These are phyloP conservation scores for Hoplostethus atlanticus DNA, from an alignment of 2,797 vertebrate genomes.

Conservation along the genomic window DNA sequence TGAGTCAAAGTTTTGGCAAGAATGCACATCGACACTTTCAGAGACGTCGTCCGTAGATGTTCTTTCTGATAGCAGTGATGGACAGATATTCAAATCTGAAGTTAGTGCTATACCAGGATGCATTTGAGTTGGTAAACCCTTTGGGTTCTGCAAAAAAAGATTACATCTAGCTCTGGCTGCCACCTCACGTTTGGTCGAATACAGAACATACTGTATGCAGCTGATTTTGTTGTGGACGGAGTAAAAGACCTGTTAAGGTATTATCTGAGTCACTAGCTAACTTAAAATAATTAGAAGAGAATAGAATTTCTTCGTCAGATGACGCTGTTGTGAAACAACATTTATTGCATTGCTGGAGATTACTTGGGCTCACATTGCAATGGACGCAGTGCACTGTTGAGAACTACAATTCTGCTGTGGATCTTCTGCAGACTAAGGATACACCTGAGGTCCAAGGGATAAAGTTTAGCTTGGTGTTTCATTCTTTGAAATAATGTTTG, in stretches of 20 bases:
- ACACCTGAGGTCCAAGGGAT: slow-evolving; percentile 6
- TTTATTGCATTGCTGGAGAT: slow-evolving; percentile 38
- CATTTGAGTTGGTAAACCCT: background rate
- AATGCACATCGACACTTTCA: too few relatives aligned
- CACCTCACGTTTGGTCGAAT: slow-evolving; percentile 30
- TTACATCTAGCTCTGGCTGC: background rate
- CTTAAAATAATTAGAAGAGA: slow-evolving; percentile 40
- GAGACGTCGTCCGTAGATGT: too few relatives aligned
- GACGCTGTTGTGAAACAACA: slow-evolving; percentile 22
- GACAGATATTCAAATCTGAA: slow-evolving; percentile 22
- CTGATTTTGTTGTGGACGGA: slow-evolving; percentile 44
- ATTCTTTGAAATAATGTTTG: slow-evolving; percentile 33
- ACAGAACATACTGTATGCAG: slow-evolving; percentile 33
- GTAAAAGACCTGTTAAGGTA: slow-evolving; percentile 39
- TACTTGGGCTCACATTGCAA: slow-evolving; percentile 31
- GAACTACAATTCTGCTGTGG: slow-evolving; percentile 13
- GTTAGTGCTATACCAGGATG: slow-evolving; percentile 17
- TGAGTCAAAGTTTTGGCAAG: slow-evolving; percentile 2
- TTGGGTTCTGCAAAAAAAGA: background rate
- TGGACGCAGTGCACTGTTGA: slow-evolving; percentile 12
- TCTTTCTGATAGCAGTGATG: too few relatives aligned
- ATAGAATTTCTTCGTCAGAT: slow-evolving; percentile 15
- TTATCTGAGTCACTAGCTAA: slow-evolving; percentile 42
- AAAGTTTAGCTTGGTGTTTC: slow-evolving; percentile 24
- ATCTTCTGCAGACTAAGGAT: slow-evolving; percentile 11